Evolutionary conservation across 2,888 invertebrate genomes (phyloP).

Genomic region (Azorinus chamasolen): DNA sequence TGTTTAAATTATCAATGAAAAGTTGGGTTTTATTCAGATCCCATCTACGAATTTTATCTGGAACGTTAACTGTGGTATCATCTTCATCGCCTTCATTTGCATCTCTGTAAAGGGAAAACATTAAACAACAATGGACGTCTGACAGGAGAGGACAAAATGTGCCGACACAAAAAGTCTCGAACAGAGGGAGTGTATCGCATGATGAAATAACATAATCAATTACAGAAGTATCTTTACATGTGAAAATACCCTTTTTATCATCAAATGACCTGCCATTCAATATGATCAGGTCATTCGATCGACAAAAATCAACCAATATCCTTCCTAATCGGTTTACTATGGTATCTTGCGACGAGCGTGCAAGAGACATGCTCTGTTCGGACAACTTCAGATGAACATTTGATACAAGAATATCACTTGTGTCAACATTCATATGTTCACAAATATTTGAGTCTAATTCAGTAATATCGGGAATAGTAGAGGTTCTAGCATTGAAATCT

Average conservation of each 20-base stretch:
- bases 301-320: constrained; percentile 1
- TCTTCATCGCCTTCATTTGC: not conserved
- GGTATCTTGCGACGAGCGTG: not conserved
- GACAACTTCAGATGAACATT: not conserved
- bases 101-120: not conserved
- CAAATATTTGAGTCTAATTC: not conserved
- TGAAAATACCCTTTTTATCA: constrained; percentile 15
- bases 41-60: constrained; percentile 8
- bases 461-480: not conserved
- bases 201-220: constrained; percentile 20
- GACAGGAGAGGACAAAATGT: constrained; percentile 18
- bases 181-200: constrained; percentile 4
- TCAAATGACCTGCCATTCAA: constrained; percentile 4
- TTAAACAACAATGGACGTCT: constrained; percentile 17
- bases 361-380: not conserved
- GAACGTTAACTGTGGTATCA: not conserved
- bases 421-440: not conserved
- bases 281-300: not conserved
- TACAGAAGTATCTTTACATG: constrained; percentile 12
- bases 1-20: constrained; percentile 9
- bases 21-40: not conserved
- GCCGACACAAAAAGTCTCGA: constrained; percentile 9
- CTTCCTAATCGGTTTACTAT: not conserved
- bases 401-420: not conserved
- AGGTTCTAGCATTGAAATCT: not conserved